These are phyloP conservation scores for Syrphus vitripennis DNA, from an alignment of 2,888 invertebrate species.

Conservation along the genomic window DNA sequence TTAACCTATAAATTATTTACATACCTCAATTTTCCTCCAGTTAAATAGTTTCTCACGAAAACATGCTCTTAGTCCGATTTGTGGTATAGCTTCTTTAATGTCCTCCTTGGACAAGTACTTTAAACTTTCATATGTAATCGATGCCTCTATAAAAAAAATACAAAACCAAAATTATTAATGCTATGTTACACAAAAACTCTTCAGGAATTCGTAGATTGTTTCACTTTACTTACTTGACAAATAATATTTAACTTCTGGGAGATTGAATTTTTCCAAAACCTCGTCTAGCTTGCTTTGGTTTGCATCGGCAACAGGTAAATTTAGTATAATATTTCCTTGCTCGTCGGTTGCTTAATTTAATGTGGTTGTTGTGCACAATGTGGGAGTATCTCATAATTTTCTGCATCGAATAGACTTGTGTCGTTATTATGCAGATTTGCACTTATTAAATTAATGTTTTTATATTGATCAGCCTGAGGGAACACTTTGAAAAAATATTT, in stretches of 20 bases:
- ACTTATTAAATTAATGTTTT: background rate
- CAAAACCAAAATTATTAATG: background rate
- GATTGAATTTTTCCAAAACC: background rate
- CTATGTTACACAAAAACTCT: background rate
- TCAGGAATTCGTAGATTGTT: background rate
- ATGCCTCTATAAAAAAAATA: background rate
- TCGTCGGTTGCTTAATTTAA: too few species aligned
- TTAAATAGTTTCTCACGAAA: too few species aligned
- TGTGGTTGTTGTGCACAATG: background rate
- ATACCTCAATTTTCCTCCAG: too few species aligned
- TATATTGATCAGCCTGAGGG: background rate
- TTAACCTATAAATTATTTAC: background rate
- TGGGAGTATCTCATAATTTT: background rate
- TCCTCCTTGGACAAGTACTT: background rate
- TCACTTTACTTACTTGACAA: too few species aligned
- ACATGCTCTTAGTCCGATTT: too few species aligned
- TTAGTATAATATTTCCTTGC: too few species aligned
- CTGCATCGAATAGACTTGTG: background rate
- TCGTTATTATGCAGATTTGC: background rate
- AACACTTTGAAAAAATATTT: background rate
- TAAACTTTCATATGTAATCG: background rate
- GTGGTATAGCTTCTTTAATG: background rate
- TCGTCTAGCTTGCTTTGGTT: too few species aligned
- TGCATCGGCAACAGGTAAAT: too few species aligned
- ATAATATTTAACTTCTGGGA: background rate